A percentile compares a stretch with the other conserved stretches of the same genome.
These are phyloP conservation scores for Cebidichthys violaceus DNA, from an alignment of 2,113 vertebrate genomes.

Conservation along the genomic window DNA sequence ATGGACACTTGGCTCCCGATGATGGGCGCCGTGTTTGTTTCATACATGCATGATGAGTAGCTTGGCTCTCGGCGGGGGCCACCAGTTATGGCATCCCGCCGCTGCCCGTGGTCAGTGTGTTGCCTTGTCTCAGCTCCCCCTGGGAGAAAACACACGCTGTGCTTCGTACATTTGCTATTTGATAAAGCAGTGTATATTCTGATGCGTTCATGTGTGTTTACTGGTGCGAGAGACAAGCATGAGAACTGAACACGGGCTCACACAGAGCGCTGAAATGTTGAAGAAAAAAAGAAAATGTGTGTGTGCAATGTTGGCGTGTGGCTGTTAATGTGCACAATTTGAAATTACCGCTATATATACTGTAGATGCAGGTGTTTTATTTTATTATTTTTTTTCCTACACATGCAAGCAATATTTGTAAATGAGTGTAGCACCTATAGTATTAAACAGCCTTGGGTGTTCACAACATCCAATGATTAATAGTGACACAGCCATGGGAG, in stretches of 20 bases:
- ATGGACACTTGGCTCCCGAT: conserved; percentile 76
- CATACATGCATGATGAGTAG: conserved; percentile 78
- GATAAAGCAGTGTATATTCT: conserved; percentile 56
- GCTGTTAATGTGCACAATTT: background rate
- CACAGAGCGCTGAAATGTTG: conserved; percentile 27
- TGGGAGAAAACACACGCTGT: conserved; percentile 64
- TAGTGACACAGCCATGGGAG: conserved; percentile 76
- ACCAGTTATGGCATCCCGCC: conserved; percentile 61
- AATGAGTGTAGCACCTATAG: conserved; percentile 21
- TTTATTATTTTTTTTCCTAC: background rate
- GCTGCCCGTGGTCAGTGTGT: conserved; percentile 59
- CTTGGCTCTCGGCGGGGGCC: conserved; percentile 65
- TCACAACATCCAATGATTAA: conserved; percentile 78
- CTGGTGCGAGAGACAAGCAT: conserved; percentile 49
- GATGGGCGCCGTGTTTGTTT: conserved; percentile 71
- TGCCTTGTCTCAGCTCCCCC: conserved; percentile 49
- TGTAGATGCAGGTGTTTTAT: background rate
- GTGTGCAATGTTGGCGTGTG: conserved; percentile 5
- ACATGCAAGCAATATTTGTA: conserved; percentile 10
- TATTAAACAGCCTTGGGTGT: conserved; percentile 73
- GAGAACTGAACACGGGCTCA: conserved; percentile 45
- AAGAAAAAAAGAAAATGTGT: conserved; percentile 2
- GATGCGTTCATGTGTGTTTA: conserved; percentile 48
- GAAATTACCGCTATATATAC: background rate
- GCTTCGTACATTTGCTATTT: conserved; percentile 64